Evolutionary conservation across 2,113 vertebrate species (phyloP).

Genomic region (Mesocricetus auratus): DNA sequence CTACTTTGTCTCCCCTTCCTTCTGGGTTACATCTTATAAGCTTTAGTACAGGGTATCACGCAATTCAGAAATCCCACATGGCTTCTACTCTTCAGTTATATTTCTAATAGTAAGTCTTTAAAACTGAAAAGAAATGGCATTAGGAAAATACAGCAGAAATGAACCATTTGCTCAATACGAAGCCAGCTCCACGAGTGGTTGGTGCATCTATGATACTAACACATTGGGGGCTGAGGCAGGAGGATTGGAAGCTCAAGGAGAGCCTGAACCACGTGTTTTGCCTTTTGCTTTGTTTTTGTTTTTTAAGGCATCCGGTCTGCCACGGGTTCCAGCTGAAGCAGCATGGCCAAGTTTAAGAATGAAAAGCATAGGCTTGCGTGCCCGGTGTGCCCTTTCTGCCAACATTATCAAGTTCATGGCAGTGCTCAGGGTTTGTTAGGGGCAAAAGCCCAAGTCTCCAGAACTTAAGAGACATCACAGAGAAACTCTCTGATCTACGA

Average conservation of each 20-base stretch:
- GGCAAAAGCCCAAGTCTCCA: neutral
- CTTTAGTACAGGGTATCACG: conserved; percentile 42
- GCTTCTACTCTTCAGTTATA: conserved; percentile 47
- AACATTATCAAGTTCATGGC: neutral
- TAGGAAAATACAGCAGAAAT: conserved; percentile 12
- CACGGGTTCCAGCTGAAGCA: neutral
- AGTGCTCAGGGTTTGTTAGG: neutral
- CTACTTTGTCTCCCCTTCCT: neutral
- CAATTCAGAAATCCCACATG: conserved; percentile 17
- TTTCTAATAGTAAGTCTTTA: conserved; percentile 20
- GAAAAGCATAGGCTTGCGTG: neutral
- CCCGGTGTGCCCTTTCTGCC: neutral
- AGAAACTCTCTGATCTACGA: conserved; percentile 27
- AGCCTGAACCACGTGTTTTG: neutral
- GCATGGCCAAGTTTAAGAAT: neutral
- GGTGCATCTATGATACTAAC: neutral
- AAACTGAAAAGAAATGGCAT: conserved; percentile 21
- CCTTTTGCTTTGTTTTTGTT: neutral
- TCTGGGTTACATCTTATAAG: neutral
- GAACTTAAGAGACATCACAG: neutral
- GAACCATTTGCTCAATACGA: neutral
- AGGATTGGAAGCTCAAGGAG: neutral
- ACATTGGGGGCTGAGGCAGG: neutral
- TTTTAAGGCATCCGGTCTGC: neutral
- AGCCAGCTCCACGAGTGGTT: neutral